These are phyloP conservation scores for Leptopilina clavipes DNA, from an alignment of 1,140 invertebrate species.

Conservation along the genomic window DNA sequence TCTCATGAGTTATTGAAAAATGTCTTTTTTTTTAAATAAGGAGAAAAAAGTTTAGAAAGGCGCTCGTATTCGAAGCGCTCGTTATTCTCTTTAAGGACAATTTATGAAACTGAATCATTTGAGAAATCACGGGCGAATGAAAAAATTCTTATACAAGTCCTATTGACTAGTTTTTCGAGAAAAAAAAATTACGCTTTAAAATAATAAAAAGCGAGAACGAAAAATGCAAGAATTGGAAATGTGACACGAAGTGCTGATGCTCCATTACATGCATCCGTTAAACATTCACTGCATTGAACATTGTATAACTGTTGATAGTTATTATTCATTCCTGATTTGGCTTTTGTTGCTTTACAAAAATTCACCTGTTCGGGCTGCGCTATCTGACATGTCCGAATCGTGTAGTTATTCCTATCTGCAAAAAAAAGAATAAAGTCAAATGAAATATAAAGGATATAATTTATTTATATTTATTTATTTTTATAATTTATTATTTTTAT, in stretches of 20 bases:
- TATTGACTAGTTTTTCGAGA: not conserved
- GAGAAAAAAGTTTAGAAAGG: not conserved
- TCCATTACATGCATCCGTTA: conserved; percentile 62
- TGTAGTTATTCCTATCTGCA: conserved; percentile 55
- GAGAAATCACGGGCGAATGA: not conserved
- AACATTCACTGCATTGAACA: conserved; percentile 59
- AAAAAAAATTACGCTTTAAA: conserved; percentile 52
- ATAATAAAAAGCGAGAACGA: conserved; percentile 43
- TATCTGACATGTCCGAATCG: conserved; percentile 63
- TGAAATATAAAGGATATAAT: too few species aligned
- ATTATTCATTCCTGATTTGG: conserved; percentile 39
- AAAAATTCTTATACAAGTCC: not conserved
- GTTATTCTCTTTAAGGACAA: not conserved
- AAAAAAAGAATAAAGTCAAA: not conserved
- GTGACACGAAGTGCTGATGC: conserved; percentile 49
- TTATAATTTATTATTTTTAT: too few species aligned
- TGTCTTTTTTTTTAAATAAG: not conserved
- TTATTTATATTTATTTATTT: too few species aligned
- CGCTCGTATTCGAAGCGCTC: not conserved
- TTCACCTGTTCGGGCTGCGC: conserved; percentile 58
- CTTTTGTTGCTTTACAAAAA: conserved; percentile 55
- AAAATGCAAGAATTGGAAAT: conserved; percentile 49
- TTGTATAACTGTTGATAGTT: too few species aligned
- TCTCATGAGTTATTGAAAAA: not conserved
- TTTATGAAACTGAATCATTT: not conserved